phyloP scores from a whole-genome alignment of 2,888 invertebrate species.

The Caradrina clavipalpis region DNA sequence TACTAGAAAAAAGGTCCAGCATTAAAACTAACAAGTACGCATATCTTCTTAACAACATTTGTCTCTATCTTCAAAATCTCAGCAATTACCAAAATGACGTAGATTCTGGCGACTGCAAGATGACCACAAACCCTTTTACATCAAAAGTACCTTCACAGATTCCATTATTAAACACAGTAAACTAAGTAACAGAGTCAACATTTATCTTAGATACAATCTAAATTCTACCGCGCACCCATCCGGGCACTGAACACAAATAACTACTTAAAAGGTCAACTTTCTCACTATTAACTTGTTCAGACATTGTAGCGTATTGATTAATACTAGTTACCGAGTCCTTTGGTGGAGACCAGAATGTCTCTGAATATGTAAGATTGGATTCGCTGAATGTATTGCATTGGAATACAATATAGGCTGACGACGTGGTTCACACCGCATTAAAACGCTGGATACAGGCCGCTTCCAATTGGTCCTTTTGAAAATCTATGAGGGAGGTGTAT shows the following conservation, averaged over 20 bases:
- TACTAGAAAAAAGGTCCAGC: no score
- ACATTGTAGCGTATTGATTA: slow-evolving; percentile 21
- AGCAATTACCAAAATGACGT: no score
- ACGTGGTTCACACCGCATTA: no score
- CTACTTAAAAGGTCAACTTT: slow-evolving; percentile 69
- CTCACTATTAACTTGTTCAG: slow-evolving; percentile 65
- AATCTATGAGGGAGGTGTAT: no score
- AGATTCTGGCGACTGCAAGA: no score
- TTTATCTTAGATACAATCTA: slow-evolving; percentile 62
- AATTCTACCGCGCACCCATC: slow-evolving; percentile 63
- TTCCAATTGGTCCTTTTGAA: no score
- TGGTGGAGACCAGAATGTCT: background rate
- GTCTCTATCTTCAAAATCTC: no score
- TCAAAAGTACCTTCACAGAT: slow-evolving; percentile 14
- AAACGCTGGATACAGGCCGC: no score
- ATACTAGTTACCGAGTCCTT: slow-evolving; percentile 18
- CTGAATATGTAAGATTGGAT: background rate
- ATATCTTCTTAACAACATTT: no score
- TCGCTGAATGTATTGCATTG: background rate
- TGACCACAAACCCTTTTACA: background rate
- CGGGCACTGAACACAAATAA: slow-evolving; percentile 61
- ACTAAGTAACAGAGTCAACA: slow-evolving; percentile 29
- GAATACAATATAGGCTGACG: no score
- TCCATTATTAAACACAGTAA: slow-evolving; percentile 30
- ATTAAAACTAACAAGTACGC: no score